A percentile compares a stretch with the other conserved stretches of the same genome.
Conservation (phyloP, 2,113 vertebrate genomes). For the Sprattus sprattus region DNA sequence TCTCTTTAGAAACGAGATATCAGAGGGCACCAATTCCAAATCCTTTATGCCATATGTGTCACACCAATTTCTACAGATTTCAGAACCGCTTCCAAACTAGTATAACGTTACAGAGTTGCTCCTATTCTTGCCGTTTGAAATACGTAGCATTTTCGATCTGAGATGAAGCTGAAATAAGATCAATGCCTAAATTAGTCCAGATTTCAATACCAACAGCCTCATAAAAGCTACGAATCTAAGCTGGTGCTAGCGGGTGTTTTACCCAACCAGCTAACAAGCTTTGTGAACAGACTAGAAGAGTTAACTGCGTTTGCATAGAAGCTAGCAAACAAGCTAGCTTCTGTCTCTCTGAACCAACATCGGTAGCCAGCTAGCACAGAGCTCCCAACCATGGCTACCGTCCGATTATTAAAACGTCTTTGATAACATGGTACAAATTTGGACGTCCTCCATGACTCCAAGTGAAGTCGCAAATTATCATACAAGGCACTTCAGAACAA, state of each 20-base stretch:
- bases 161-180: background rate
- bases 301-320: constrained; percentile 15
- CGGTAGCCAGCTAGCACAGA: background rate
- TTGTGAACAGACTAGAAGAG: constrained; percentile 11
- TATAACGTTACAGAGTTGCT: background rate
- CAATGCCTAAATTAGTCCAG: background rate
- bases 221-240: background rate
- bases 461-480: background rate
- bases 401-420: constrained; percentile 9
- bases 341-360: background rate
- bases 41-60: background rate
- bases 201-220: background rate
- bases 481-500: background rate
- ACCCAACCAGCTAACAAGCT: constrained; percentile 14
- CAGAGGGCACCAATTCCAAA: background rate
- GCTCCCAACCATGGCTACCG: constrained; percentile 12
- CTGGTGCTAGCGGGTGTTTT: background rate
- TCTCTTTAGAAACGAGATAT: background rate
- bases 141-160: background rate
- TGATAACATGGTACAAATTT: background rate
- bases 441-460: background rate
- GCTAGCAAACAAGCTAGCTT: constrained; percentile 1
- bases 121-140: background rate
- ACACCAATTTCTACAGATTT: background rate
- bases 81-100: background rate